Evolutionary conservation across 2,797 vertebrate species (phyloP), one percentile per base, ranked within the genome.

Genomic region (Lacerta agilis): DNA sequence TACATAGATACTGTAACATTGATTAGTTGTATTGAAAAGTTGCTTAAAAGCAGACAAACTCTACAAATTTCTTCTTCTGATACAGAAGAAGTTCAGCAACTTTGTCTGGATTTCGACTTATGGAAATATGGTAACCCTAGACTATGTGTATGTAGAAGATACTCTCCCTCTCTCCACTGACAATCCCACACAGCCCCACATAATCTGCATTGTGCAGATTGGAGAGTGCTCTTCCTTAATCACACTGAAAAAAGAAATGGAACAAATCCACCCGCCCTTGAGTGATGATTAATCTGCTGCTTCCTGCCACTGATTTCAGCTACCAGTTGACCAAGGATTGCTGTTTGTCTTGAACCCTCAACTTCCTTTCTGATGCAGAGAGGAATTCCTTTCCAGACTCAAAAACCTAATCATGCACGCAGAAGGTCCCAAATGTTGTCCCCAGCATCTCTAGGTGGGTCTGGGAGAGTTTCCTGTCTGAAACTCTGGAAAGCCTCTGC

Each of bases 261-360:
- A 43, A 78, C 43, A 49, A 84, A 75, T 61, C 83, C 82, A 29
- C 29, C 41, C 18, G 13, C 55, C 27, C 36, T 41, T 58, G 83
- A 61, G 49, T 84, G 71, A 71, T 84, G 72, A 84, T 75, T 61
- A 75, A 27, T 33, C 92, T 93, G 94, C 93, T 86, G 82, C 41
- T 86, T 73, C 71, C 71, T 75, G 71, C 80, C 43, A 64, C 36
- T 73, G 85, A 82, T 90, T 45, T 86, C 84, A 29, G 11, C 91
- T 88, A 92, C 87, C 86, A 92, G 89, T 86, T 88, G 92, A 85
- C 87, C 49, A 88, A 45, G 80, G 87, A 75, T 79, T 36, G 83
- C 69, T n/a, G 27, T 75, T 84, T 58, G 82, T 36, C 80, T 67
- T 81, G 23, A 58, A n/a, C 58, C 55, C 36, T 61, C 58, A 64